Base-by-base conservation (phyloP, 2,797 vertebrate genomes). In the Cetoscarus ocellatus region DNA sequence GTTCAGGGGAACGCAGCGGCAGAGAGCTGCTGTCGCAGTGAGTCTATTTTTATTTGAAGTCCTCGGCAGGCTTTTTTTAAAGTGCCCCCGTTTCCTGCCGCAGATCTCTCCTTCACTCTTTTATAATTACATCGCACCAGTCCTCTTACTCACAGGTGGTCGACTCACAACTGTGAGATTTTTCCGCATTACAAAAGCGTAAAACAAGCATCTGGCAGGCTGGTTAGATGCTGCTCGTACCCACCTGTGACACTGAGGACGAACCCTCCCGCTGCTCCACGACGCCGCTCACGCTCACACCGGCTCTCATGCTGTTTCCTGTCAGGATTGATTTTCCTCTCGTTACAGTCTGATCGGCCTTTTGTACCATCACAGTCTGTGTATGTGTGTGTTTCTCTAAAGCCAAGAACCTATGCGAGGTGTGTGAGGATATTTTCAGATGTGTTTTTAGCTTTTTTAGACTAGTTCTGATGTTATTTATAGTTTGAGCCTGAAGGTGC, bases 31-130 rank as follows among this genome's bases (percentile, higher is more conserved):
- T 78, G 79, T 85, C 80, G 75, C 70, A 51, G 49, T 69, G 14
- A 7, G 81, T 86, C 78, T 90, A 85, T 89, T 90, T 90, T 87
- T 85, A 79, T 89, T 79, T 85, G 73, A 91, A 80, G 82, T 75
- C 74, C 59, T 85, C 70, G 64, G 65, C 62, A 74, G 57, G 58
- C 60, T 77, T 69, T 84, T 83, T 77, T 77, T 77, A 75, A n/a
- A 45, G 56, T 71, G 56, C 50, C 73, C 81, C 51, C 47, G 10
- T 66, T 87, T 73, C 75, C 64, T 81, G 68, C 75, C 63, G 70
- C 73, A 79, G 75, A 75, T 70, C 80, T 77, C 63, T n/a, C 44
- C 66, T 69, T 71, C 67, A 66, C 73, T 71, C 67, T 62, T 51
- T 80, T 17, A n/a, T 83, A 84, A 86, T 90, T 85, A 75, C 85